Evolutionary conservation across 2,113 vertebrate species (phyloP).

Genomic region (Spilogale gracilis): DNA sequence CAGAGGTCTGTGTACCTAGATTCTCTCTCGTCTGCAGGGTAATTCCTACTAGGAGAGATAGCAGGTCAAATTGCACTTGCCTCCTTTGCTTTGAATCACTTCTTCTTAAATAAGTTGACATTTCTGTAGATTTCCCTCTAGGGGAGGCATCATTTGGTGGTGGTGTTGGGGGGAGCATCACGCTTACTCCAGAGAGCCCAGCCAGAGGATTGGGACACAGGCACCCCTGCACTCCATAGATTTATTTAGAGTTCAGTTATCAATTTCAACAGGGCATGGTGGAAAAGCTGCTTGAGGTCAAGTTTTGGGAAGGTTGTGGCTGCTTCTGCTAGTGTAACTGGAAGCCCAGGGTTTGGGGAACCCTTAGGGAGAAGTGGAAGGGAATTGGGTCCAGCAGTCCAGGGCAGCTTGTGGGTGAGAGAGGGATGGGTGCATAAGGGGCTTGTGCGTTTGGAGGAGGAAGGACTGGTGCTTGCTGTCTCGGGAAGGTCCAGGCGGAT

Average conservation of each 20-base stretch:
- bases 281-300: neutral
- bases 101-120: neutral
- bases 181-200: neutral
- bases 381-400: neutral
- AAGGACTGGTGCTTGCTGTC: neutral
- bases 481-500: neutral
- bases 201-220: neutral
- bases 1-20: neutral
- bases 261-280: neutral
- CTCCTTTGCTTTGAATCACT: neutral
- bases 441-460: neutral
- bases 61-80: neutral
- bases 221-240: fast-evolving
- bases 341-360: neutral
- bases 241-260: neutral
- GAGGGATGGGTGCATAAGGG: neutral
- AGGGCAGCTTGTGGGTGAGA: neutral
- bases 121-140: neutral
- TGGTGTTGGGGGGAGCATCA: neutral
- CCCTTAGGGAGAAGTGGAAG: neutral
- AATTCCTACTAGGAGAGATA: neutral
- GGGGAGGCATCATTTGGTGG: neutral
- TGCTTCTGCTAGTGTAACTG: neutral
- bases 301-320: neutral
- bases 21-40: neutral